Conservation (phyloP, 1,140 invertebrate species). For the Cotesia vestalis region DNA sequence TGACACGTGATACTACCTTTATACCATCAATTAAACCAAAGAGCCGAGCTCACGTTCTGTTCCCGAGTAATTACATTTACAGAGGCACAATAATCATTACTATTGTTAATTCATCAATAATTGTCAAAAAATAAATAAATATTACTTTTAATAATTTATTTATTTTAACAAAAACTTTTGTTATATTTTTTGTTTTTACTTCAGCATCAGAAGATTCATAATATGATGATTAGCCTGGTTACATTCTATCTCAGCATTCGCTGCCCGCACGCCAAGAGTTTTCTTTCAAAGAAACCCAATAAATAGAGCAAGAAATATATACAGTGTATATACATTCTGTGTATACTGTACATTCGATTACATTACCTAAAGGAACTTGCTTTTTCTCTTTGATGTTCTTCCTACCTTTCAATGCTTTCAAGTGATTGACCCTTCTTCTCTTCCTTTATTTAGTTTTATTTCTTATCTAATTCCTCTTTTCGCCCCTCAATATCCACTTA, state of each 20-base stretch:
- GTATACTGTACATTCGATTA: slow-evolving; percentile 9
- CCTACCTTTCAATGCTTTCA: slow-evolving; percentile 17
- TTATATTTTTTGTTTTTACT: no score
- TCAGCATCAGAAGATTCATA: no score
- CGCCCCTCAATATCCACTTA: not conserved
- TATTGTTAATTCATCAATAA: no score
- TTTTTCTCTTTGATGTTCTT: slow-evolving; percentile 3
- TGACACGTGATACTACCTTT: slow-evolving; percentile 19
- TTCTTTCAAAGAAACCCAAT: slow-evolving; percentile 9
- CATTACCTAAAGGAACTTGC: not conserved
- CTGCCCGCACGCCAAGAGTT: not conserved
- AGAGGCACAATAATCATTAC: no score
- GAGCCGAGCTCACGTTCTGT: no score
- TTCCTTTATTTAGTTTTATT: not conserved
- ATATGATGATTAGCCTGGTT: no score
- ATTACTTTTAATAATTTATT: no score
- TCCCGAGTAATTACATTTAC: no score
- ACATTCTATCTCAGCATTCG: no score
- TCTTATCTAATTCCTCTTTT: not conserved
- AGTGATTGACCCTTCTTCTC: slow-evolving; percentile 9
- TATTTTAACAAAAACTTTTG: no score
- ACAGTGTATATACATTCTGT: not conserved
- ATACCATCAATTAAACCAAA: slow-evolving; percentile 19
- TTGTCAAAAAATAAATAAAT: no score
- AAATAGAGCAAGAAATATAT: not conserved